These are phyloP conservation scores for Rhodeus uyekii DNA, from an alignment of 2,797 vertebrate species.

Conservation along the genomic window DNA sequence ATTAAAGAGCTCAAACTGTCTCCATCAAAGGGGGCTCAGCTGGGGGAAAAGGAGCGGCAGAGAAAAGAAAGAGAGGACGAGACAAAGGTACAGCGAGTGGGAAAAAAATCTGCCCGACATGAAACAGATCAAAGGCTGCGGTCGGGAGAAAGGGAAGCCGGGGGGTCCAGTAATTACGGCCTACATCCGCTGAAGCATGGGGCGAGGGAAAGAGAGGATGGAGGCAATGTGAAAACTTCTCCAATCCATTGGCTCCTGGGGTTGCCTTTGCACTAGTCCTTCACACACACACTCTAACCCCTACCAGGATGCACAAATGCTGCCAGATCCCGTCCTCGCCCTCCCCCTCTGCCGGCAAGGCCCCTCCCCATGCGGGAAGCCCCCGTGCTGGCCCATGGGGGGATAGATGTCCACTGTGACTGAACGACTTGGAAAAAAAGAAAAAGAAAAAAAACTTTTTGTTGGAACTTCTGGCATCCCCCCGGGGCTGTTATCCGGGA, in stretches of 20 bases:
- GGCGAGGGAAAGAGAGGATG: conserved; percentile 59
- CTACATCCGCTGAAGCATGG: conserved; percentile 84
- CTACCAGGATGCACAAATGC: conserved; percentile 71
- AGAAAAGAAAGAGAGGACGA: conserved; percentile 59
- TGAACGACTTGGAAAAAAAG: conserved; percentile 56
- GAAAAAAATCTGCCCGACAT: conserved; percentile 84
- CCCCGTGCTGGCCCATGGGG: conserved; percentile 66
- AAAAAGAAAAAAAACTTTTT: conserved; percentile 57
- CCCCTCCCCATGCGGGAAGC: conserved; percentile 72
- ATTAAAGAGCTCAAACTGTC: conserved; percentile 89
- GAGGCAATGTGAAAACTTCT: conserved; percentile 77
- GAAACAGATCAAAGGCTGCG: conserved; percentile 90
- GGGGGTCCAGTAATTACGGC: conserved; percentile 97
- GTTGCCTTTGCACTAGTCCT: conserved; percentile 76
- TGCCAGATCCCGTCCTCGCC: conserved; percentile 80
- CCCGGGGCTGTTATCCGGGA: conserved; percentile 75
- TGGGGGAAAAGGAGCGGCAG: conserved; percentile 57
- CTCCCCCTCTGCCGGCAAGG: conserved; percentile 75
- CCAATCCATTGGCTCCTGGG: conserved; percentile 82
- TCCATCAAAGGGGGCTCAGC: conserved; percentile 83
- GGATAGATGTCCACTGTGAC: conserved; percentile 66
- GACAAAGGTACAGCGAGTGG: conserved; percentile 70
- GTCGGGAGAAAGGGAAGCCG: conserved; percentile 86
- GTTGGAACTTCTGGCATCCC: conserved; percentile 73
- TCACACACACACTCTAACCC: conserved; percentile 57